Evolutionary conservation across 2,888 invertebrate species (phyloP).

Genomic region (Cerceris ruficornis): DNA sequence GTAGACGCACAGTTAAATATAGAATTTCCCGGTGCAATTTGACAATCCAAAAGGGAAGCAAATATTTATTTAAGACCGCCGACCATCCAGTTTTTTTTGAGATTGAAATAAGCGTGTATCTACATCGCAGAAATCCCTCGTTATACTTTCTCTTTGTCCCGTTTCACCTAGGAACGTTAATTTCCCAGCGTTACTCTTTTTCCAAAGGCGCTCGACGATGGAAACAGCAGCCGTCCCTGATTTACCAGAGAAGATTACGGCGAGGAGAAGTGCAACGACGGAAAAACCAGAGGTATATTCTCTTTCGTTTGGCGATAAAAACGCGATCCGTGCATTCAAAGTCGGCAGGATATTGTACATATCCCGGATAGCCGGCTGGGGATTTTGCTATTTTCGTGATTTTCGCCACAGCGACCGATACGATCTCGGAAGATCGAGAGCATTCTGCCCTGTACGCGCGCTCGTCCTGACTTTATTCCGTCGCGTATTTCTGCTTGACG

Average conservation of each 20-base stretch:
- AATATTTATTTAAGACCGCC: too few relatives aligned
- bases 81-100: too few relatives aligned
- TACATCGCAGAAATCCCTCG: too few relatives aligned
- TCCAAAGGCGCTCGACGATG: too few relatives aligned
- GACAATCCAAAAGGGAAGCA: too few relatives aligned
- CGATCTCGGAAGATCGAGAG: slow-evolving; percentile 33
- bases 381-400: slow-evolving; percentile 20
- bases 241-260: neutral
- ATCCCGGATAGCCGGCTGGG: neutral
- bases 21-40: too few relatives aligned
- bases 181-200: too few relatives aligned
- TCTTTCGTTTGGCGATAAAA: neutral
- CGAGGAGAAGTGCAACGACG: neutral
- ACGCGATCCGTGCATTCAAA: neutral
- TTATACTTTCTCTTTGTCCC: too few relatives aligned
- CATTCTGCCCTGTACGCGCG: neutral
- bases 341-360: slow-evolving; percentile 25
- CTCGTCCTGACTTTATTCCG: neutral
- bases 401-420: slow-evolving; percentile 4
- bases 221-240: neutral
- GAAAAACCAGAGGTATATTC: slow-evolving; percentile 16
- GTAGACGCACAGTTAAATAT: too few relatives aligned
- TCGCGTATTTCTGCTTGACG: neutral
- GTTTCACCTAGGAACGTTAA: too few relatives aligned
- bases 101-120: too few relatives aligned